phyloP scores from a whole-genome alignment of 2,113 vertebrate genomes.

The Austrofundulus limnaeus region DNA sequence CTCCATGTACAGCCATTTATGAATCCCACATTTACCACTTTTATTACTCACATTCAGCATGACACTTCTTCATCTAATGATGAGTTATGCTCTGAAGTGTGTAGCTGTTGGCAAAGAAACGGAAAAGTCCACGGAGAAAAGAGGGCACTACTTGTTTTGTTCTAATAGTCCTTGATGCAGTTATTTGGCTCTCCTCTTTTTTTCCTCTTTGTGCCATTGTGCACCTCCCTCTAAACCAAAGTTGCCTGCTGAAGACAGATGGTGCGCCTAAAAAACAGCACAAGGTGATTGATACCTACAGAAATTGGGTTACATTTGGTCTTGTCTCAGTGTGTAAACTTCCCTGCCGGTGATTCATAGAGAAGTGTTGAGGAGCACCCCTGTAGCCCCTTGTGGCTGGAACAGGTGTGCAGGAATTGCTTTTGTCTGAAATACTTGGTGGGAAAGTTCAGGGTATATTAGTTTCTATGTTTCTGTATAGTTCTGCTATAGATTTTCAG shows the following conservation, averaged over 20 bases:
- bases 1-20: slow-evolving; percentile 63
- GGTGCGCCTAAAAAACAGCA: slow-evolving; percentile 64
- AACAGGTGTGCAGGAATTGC: slow-evolving; percentile 68
- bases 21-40: slow-evolving; percentile 63
- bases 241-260: slow-evolving; percentile 74
- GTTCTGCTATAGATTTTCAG: not conserved
- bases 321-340: slow-evolving; percentile 71
- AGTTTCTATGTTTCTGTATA: slow-evolving; percentile 9
- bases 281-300: slow-evolving; percentile 77
- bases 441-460: slow-evolving; percentile 32
- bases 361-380: slow-evolving; percentile 65
- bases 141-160: slow-evolving; percentile 44
- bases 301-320: slow-evolving; percentile 80
- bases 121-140: slow-evolving; percentile 35
- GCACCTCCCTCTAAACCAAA: slow-evolving; percentile 53
- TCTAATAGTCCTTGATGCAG: slow-evolving; percentile 56
- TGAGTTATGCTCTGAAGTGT: slow-evolving; percentile 66
- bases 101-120: slow-evolving; percentile 49
- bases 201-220: slow-evolving; percentile 38
- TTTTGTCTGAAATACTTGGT: slow-evolving; percentile 49
- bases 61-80: slow-evolving; percentile 70
- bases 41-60: slow-evolving; percentile 68
- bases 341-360: slow-evolving; percentile 72
- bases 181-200: slow-evolving; percentile 35
- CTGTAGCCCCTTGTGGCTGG: slow-evolving; percentile 60